Conservation (phyloP, 2,888 invertebrate species). For the Metacarcinus magister region DNA sequence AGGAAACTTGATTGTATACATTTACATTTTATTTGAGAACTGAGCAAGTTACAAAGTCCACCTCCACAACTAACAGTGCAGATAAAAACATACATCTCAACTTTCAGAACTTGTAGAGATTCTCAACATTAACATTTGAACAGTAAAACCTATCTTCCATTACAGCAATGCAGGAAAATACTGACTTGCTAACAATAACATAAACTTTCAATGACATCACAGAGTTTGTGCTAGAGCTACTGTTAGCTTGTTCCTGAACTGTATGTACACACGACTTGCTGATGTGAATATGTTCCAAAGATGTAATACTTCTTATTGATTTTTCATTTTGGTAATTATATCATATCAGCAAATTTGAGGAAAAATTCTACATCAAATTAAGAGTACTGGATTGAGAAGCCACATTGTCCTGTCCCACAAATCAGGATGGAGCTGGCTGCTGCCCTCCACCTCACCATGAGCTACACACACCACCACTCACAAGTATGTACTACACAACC, state of each 20-base stretch:
- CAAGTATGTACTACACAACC: background rate
- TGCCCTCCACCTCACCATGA: background rate
- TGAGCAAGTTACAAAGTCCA: constrained; percentile 74
- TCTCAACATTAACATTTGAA: constrained; percentile 59
- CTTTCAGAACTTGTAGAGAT: constrained; percentile 51
- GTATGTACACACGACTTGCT: background rate
- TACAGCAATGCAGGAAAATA: constrained; percentile 46
- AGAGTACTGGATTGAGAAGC: background rate
- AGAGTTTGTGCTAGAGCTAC: constrained; percentile 70
- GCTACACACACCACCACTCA: constrained; percentile 31
- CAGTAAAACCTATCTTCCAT: constrained; percentile 30
- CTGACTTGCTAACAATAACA: constrained; percentile 49
- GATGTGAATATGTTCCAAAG: background rate
- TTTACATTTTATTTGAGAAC: constrained; percentile 66
- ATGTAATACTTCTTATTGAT: background rate
- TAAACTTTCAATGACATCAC: constrained; percentile 65
- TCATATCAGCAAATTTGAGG: constrained; percentile 41
- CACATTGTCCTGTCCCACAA: background rate
- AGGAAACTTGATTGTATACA: background rate
- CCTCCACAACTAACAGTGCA: constrained; percentile 69
- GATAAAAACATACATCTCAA: constrained; percentile 49
- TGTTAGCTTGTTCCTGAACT: constrained; percentile 5
- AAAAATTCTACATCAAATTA: background rate
- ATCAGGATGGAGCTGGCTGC: constrained; percentile 22
- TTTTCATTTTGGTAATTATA: background rate